Evolutionary conservation across 2,888 invertebrate genomes (phyloP), one percentile per base, ranked within the genome.

Genomic region (Apamea epomidion): DNA sequence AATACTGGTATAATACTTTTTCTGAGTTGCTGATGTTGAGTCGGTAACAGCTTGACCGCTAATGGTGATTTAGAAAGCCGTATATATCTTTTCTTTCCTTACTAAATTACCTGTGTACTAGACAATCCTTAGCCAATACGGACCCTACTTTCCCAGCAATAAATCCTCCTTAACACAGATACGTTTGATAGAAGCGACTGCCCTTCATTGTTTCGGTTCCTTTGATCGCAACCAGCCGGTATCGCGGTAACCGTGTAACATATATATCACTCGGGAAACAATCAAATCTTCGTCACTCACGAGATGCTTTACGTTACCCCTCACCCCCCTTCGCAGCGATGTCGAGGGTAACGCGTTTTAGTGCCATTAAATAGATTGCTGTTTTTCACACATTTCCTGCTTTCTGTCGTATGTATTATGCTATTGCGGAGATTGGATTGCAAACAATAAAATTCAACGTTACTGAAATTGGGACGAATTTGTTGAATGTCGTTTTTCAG

Each of bases 351-450:
- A 81, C 81, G 78, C 73, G 74, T 80, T 88, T 84, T 85, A 81
- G 77, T 78, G 81, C 81, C 83, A 89, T 89, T 86, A 90, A 87
- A 90, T 85, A 90, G 88, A 91, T 91, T 87, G 89, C 86, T 78
- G 81, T 89, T 87, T 91, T 88, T 87, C 82, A 73, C 37, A 82
- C 77, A 76, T 88, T 85, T 73, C 68, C 80, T 75, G 45, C 60
- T 75, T 71, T 67, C 71, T 75, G 58, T 62, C 42, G 67, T 73
- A 77, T 77, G 65, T 68, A 76, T 70, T 78, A 72, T 71, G n/a
- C 32, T 60, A 65, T 54, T 71, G 25, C 29, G n/a, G 51, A 58
- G 37, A 74, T 74, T 78, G 65, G 37, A 74, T 82, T 65, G 69
- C 25, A 81, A 85, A 83, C 51, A 84, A 85, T 74, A 74, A 83